A percentile compares a stretch with the other conserved stretches of the same genome.
These are phyloP conservation scores for Ctenoplectra terminalis DNA, from an alignment of 1,140 invertebrate species.

Conservation along the genomic window DNA sequence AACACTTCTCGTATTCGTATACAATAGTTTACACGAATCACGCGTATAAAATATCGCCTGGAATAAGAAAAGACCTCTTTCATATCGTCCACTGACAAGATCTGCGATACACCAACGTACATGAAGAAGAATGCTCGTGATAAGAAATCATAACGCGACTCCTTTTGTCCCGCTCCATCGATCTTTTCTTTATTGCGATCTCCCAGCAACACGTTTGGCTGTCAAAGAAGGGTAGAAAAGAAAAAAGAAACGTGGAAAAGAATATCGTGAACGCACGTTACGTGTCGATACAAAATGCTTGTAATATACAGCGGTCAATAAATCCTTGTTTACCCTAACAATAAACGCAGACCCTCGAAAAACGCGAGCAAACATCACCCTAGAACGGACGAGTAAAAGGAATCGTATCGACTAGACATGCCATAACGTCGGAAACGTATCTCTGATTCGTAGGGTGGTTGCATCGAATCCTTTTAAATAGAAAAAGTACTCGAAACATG, in stretches of 20 bases:
- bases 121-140: not conserved
- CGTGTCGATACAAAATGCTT: not conserved
- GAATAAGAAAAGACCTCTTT: no score
- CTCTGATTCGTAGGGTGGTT: not conserved
- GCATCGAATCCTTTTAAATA: not conserved
- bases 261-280: not conserved
- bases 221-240: not conserved
- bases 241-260: not conserved
- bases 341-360: not conserved
- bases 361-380: not conserved
- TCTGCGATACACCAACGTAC: not conserved
- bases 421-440: not conserved
- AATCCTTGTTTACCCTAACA: not conserved
- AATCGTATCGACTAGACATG: not conserved
- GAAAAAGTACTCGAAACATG: not conserved
- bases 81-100: not conserved
- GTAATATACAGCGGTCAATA: not conserved
- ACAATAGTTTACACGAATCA: not conserved
- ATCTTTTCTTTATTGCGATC: constrained; percentile 2
- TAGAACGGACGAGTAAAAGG: not conserved
- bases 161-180: not conserved
- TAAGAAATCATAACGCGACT: constrained; percentile 1
- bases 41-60: no score
- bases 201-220: not conserved
- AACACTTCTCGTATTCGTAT: not conserved